Evolutionary conservation across 2,113 vertebrate genomes (phyloP), one percentile per base, ranked within the genome.

Genomic region (Periophthalmodon schlosseri): DNA sequence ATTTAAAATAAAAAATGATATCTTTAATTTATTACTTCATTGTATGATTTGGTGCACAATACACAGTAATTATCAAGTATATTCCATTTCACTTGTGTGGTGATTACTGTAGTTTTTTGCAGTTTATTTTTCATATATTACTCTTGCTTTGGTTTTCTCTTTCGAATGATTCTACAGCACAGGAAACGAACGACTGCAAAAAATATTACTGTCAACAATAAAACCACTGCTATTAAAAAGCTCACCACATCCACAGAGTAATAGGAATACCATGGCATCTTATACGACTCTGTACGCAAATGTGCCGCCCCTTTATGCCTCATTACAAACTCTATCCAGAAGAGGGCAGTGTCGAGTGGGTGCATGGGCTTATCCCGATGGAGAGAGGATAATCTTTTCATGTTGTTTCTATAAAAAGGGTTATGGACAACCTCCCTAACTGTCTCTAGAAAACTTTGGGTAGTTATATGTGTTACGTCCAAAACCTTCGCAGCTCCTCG

Each of bases 321-420:
- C 66, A 94, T 93, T 0, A 94, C 93, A 68, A 89, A 94, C 83
- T 95, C 93, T 0, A 86, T 90, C 93, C 94, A 95, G 79, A 78
- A 94, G 52, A 93, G 8, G 0, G 92, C 94, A 0, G 84, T 81
- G 18, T 94, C 90, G 54, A 86, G 58, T 8, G 93, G 92, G 61
- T 72, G 81, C 69, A 86, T 63, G 0, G 91, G 91, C 28, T 78
- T 84, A 3, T 94, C 94, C 47, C 79, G 75, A 52, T 94, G 93
- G 16, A 94, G 88, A 0, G 72, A 74, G 0, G 92, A 94, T 36
- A 94, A 84, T 0, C 67, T 85, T 71, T 77, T 79, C 90, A 95
- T 94, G 79, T 84, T 93, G 0, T 84, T 70, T 11, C 72, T 82
- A 78, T 95, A 94, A 4, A 88, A 91, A 0, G 93, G 82, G 18